A percentile compares a stretch with the other conserved stretches of the same genome.
Evolutionary conservation across 2,113 vertebrate species (phyloP).

Genomic region (Machaerirhynchus nigripectus): DNA sequence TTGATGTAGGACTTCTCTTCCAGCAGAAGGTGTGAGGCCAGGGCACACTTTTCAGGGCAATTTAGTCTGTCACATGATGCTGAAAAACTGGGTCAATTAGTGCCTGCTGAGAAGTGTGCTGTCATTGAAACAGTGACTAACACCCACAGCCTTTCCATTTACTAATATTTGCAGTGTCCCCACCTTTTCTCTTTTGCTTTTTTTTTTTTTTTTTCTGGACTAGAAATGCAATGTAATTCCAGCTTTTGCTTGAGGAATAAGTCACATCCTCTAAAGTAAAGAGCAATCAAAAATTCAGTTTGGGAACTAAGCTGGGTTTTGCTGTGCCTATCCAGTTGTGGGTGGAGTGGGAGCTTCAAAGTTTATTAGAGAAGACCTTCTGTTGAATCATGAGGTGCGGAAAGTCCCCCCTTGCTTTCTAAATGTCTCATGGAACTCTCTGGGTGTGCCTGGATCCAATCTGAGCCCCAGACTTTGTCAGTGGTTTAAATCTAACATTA

Average conservation of each 20-base stretch:
- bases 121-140: not conserved
- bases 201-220: not conserved
- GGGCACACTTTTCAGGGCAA: not conserved
- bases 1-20: not conserved
- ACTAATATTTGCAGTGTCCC: not conserved
- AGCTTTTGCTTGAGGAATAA: not conserved
- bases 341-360: not conserved
- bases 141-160: not conserved
- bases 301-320: not conserved
- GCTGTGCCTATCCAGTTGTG: not conserved
- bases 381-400: not conserved
- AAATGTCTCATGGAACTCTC: not conserved
- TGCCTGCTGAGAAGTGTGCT: not conserved
- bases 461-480: not conserved
- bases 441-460: not conserved
- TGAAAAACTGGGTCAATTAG: slow-evolving; percentile 39
- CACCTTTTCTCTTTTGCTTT: not conserved
- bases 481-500: fast-evolving
- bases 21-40: slow-evolving; percentile 13
- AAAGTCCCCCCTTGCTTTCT: not conserved
- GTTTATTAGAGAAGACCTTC: not conserved
- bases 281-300: not conserved
- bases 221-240: not conserved
- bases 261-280: not conserved
- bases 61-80: not conserved